Evolutionary conservation across 2,888 invertebrate species (phyloP).

Genomic region (Scelioninae gen. 2): DNA sequence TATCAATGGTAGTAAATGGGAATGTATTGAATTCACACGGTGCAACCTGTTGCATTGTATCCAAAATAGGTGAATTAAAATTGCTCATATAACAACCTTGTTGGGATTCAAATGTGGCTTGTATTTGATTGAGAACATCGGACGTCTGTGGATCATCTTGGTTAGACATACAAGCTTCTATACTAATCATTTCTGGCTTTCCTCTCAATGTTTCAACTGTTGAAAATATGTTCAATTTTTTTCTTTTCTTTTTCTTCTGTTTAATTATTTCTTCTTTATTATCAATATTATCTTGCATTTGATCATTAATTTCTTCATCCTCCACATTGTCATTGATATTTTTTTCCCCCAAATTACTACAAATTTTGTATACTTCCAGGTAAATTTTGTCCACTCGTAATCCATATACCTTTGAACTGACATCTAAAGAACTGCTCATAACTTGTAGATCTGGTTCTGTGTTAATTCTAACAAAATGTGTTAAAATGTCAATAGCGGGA

Average conservation of each 20-base stretch:
- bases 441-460: conserved; percentile 85
- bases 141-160: conserved; percentile 65
- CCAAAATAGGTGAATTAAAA: conserved; percentile 66
- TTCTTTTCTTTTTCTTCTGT: conserved; percentile 59
- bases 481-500: conserved; percentile 91
- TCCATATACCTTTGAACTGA: conserved; percentile 92
- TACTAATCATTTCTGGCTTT: conserved; percentile 58
- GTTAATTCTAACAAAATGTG: conserved; percentile 83
- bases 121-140: conserved; percentile 67
- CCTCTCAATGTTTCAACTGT: conserved; percentile 63
- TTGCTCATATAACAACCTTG: conserved; percentile 62
- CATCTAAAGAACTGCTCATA: conserved; percentile 91
- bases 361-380: conserved; percentile 87
- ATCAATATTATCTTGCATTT: neutral
- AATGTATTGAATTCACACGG: neutral
- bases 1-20: too few relatives aligned
- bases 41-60: conserved; percentile 35
- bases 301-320: conserved; percentile 12
- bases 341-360: conserved; percentile 80
- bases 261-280: neutral
- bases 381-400: conserved; percentile 91
- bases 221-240: conserved; percentile 58
- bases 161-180: conserved; percentile 55
- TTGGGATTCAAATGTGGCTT: conserved; percentile 64
- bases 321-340: conserved; percentile 51